These are phyloP conservation scores for Fregetta grallaria DNA, from an alignment of 2,113 vertebrate genomes.

Conservation along the genomic window DNA sequence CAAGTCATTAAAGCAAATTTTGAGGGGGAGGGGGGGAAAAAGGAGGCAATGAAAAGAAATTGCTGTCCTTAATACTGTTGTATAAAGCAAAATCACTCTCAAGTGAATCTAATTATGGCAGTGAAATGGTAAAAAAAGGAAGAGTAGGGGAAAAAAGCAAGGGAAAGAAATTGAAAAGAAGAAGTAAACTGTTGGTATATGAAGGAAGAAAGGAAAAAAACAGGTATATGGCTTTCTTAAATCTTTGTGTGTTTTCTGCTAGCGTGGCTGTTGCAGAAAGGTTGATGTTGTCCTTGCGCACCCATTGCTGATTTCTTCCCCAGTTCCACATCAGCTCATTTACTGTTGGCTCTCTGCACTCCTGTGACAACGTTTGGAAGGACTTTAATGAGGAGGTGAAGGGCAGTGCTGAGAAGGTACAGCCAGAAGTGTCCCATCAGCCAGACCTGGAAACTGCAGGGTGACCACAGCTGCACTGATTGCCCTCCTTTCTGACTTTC, in stretches of 20 bases:
- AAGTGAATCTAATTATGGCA: neutral
- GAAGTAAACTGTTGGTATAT: neutral
- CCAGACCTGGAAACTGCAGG: neutral
- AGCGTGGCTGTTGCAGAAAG: neutral
- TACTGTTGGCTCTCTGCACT: neutral
- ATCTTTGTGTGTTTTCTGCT: neutral
- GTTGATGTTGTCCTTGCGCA: neutral
- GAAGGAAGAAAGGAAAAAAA: neutral
- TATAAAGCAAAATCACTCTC: neutral
- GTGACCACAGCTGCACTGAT: neutral
- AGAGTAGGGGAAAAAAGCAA: neutral
- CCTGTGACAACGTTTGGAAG: neutral
- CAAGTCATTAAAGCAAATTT: conserved; percentile 1
- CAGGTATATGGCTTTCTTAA: neutral
- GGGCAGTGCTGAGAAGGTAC: neutral
- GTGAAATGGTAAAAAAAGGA: neutral
- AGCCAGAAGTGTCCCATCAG: neutral
- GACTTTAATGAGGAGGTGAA: neutral
- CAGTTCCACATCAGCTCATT: neutral
- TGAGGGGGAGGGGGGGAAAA: neutral
- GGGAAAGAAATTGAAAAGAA: neutral
- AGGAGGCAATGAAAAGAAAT: neutral
- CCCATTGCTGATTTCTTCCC: neutral
- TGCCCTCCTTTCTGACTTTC: neutral
- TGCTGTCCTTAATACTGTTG: neutral